These are phyloP conservation scores for Marronus borbonicus DNA, from an alignment of 2,888 invertebrate species.

Conservation along the genomic window DNA sequence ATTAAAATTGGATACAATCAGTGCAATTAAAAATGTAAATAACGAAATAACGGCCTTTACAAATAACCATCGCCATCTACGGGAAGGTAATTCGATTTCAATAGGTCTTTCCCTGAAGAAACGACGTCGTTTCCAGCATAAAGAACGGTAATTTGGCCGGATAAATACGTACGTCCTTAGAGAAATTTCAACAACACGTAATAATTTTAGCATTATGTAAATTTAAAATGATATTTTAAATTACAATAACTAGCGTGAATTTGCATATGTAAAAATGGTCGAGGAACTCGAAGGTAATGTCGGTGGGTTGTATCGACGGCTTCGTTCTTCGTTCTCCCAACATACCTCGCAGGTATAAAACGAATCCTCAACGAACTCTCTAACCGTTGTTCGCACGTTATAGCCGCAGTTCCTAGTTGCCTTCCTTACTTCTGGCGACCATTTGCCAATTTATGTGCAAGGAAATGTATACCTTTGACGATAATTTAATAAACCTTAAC, in stretches of 20 bases:
- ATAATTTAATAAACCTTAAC: slow-evolving; percentile 18
- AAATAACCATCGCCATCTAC: slow-evolving; percentile 25
- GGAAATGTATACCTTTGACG: background rate
- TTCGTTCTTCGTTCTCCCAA: background rate
- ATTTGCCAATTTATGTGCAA: slow-evolving; percentile 11
- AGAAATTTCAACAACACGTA: slow-evolving; percentile 33
- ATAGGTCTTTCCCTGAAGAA: slow-evolving; percentile 26
- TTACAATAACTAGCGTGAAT: slow-evolving; percentile 32
- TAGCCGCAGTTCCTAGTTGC: background rate
- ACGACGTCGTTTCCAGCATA: slow-evolving; percentile 22
- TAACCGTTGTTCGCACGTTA: slow-evolving; percentile 26
- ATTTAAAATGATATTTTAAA: slow-evolving; percentile 38
- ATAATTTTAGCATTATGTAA: slow-evolving; percentile 42
- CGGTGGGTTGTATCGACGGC: slow-evolving; percentile 23
- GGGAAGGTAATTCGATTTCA: slow-evolving; percentile 32
- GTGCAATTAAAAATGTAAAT: slow-evolving; percentile 31
- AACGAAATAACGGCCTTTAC: slow-evolving; percentile 10
- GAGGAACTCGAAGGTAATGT: slow-evolving; percentile 30
- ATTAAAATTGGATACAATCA: slow-evolving; percentile 14
- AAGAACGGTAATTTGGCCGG: slow-evolving; percentile 28
- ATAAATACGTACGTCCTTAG: slow-evolving; percentile 13
- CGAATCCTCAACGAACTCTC: background rate
- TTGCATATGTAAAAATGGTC: slow-evolving; percentile 31
- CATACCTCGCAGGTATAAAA: slow-evolving; percentile 26
- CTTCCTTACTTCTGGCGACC: slow-evolving; percentile 8